Percentiles rank a stretch among this genome's conserved stretches.
phyloP scores from a whole-genome alignment of 2,888 invertebrate species.

The Alviniconcha strummeri region DNA sequence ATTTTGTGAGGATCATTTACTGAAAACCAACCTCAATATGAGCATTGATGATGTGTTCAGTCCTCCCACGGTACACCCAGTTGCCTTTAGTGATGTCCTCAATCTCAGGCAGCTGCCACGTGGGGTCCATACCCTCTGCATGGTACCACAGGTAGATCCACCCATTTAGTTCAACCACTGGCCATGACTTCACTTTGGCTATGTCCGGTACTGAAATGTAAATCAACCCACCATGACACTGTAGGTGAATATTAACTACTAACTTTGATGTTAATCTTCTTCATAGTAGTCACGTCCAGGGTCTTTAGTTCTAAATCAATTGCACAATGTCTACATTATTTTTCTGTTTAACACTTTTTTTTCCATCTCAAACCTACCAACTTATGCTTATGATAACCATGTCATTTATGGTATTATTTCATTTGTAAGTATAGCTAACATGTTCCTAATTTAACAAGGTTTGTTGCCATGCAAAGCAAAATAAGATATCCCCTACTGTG shows the following conservation, averaged over 20 bases:
- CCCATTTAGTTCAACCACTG: conserved; percentile 81
- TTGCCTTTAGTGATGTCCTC: conserved; percentile 76
- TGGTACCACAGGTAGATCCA: conserved; percentile 90
- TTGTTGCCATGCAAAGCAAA: too few species aligned
- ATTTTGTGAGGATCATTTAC: too few species aligned
- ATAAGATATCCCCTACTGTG: too few species aligned
- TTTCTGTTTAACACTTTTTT: background rate
- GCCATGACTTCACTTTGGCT: conserved; percentile 83
- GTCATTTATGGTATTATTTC: too few species aligned
- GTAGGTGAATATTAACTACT: background rate
- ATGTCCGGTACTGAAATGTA: conserved; percentile 79
- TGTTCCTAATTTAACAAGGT: too few species aligned
- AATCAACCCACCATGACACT: background rate
- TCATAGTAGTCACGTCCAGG: background rate
- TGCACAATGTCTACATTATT: background rate
- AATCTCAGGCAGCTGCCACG: conserved; percentile 81
- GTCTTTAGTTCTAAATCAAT: too few species aligned
- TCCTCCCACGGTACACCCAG: conserved; percentile 84
- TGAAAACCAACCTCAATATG: conserved; percentile 82
- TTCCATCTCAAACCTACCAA: background rate
- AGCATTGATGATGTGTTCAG: conserved; percentile 84
- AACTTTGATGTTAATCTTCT: background rate
- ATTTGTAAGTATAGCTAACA: too few species aligned
- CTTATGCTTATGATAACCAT: background rate
- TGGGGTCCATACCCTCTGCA: conserved; percentile 81